phyloP scores from a whole-genome alignment of 2,797 vertebrate species.

The Picus viridis region DNA sequence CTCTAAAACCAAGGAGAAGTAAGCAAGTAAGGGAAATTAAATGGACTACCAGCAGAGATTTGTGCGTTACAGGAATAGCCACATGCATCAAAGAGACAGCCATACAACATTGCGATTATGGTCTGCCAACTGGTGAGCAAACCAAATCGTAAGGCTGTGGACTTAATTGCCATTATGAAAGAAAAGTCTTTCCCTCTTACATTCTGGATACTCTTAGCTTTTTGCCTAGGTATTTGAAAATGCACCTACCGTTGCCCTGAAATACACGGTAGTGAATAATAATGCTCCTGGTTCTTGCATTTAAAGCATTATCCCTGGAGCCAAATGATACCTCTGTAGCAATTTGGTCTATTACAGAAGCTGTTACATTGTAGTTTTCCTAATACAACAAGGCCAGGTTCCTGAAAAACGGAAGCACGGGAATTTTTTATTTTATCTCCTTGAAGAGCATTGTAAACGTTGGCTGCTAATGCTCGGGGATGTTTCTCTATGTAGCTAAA shows the following conservation, averaged over 20 bases:
- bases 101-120: accelerated
- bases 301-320: neutral
- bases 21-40: neutral
- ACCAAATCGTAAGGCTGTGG: neutral
- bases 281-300: neutral
- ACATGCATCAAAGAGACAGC: neutral
- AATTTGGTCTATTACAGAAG: neutral
- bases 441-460: neutral
- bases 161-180: neutral
- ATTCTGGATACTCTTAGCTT: neutral
- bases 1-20: neutral
- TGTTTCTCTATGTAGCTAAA: neutral
- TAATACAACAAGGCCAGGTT: neutral
- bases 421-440: neutral
- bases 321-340: neutral
- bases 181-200: neutral
- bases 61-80: neutral
- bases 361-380: neutral
- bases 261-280: neutral
- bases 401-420: neutral
- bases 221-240: conserved; percentile 3
- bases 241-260: neutral
- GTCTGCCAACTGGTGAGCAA: neutral
- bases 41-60: neutral
- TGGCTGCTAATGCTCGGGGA: neutral